Base-by-base conservation (phyloP, 2,797 vertebrate genomes). In the Poecilia velifera region DNA sequence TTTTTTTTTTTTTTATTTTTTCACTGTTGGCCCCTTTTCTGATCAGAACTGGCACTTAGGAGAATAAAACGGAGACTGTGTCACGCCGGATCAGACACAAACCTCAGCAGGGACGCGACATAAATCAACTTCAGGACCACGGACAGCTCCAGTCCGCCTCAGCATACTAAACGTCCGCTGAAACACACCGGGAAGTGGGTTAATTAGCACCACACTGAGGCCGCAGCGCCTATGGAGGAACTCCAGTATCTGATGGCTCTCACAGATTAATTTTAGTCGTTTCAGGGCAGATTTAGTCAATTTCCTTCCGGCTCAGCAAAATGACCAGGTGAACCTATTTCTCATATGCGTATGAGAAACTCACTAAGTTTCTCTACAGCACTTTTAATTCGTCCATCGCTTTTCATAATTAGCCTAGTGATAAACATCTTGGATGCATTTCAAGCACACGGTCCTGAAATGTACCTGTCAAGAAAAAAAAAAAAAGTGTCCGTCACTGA, bases 181-280 rank as follows among this genome's bases (percentile, higher is more conserved):
- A 75, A 75, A 85, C 41, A 31, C 75, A 57, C 2, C 0, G 77
- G 81, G 87, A 91, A 90, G 39, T 83, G 84, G 86, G 88, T 90
- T 93, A 90, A 94, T 93, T 90, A 91, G 88, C 86, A 71, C 66
- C 88, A 88, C 81, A 62, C 79, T 39, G 78, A 87, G 83, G 86
- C 66, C 51, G 79, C 70, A 73, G 75, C n/a, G 85, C 77, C 66
- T 8, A 64, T 55, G 77, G 71, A 82, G 10, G 62, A 66, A 84
- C 79, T 74, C 83, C 53, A n/a, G 76, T 73, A 55, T 41, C 79
- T 77, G 74, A 84, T 82, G 79, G 82, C 86, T 80, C 73, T 80
- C 62, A 12, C 76, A 72, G 36, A 86, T 82, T 81, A 1, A 77
- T 79, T 85, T 74, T 68, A 75, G 55, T 73, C 55, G 62, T 86